These are phyloP conservation scores for Pantelozetes paolii DNA, from an alignment of 2,888 invertebrate species.

Conservation along the genomic window DNA sequence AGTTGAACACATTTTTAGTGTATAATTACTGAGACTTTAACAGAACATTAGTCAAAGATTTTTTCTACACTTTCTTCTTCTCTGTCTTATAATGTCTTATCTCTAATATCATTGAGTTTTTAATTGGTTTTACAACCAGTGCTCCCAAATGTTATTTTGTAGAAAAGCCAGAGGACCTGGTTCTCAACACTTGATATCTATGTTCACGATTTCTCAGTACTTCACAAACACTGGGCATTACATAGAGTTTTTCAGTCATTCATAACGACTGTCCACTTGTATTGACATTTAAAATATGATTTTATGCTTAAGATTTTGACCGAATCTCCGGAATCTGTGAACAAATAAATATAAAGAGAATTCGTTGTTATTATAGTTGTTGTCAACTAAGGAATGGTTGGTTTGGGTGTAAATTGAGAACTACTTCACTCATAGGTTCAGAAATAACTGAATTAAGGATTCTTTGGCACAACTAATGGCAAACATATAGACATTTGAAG, in stretches of 20 bases:
- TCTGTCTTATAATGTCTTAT: not conserved
- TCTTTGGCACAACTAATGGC: not conserved
- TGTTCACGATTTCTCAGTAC: not conserved
- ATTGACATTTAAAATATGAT: not conserved
- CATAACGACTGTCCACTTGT: constrained; percentile 21
- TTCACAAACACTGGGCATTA: not conserved
- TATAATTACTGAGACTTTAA: constrained; percentile 17
- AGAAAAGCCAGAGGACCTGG: no score
- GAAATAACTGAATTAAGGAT: no score
- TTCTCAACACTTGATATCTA: constrained; percentile 10
- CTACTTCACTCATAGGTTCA: constrained; percentile 1
- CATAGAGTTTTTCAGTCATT: constrained; percentile 27
- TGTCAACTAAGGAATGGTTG: not conserved
- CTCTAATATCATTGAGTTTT: constrained; percentile 3
- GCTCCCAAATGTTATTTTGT: not conserved
- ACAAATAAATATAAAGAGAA: not conserved
- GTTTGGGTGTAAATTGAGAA: constrained; percentile 23
- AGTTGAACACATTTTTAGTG: constrained; percentile 6
- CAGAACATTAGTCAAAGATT: constrained; percentile 16
- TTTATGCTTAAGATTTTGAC: not conserved
- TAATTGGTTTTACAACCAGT: constrained; percentile 15
- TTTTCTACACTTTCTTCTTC: not conserved
- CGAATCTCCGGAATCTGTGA: constrained; percentile 33
- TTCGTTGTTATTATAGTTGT: not conserved
- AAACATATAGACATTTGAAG: no score